phyloP scores from a whole-genome alignment of 2,797 vertebrate genomes.

The Furcifer pardalis region DNA sequence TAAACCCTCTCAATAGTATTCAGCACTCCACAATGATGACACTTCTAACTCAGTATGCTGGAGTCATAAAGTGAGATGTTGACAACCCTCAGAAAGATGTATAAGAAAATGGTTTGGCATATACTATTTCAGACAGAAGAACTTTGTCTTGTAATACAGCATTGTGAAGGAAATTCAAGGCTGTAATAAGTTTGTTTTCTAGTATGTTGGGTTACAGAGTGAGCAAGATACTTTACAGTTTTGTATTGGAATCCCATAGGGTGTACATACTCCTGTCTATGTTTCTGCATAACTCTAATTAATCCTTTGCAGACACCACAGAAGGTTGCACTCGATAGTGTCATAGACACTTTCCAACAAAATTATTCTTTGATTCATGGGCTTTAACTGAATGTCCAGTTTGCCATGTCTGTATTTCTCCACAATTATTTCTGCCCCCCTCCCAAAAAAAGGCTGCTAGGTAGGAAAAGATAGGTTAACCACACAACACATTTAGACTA shows the following conservation, averaged over 20 bases:
- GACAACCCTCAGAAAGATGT: background rate
- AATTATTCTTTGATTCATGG: too few relatives aligned
- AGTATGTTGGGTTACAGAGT: background rate
- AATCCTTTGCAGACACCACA: too few relatives aligned
- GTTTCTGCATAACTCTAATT: background rate
- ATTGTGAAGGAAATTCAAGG: background rate
- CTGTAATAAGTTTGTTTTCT: background rate
- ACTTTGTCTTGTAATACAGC: background rate
- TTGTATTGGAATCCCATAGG: background rate
- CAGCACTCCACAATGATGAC: background rate
- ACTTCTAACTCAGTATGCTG: constrained; percentile 2
- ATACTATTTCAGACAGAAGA: constrained; percentile 6
- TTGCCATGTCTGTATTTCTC: too few relatives aligned
- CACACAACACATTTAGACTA: too few relatives aligned
- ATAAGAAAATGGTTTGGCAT: background rate
- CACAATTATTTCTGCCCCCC: too few relatives aligned
- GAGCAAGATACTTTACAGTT: background rate
- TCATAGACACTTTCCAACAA: too few relatives aligned
- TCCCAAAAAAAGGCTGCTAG: too few relatives aligned
- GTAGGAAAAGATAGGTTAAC: too few relatives aligned
- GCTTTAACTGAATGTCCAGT: too few relatives aligned
- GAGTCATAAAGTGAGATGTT: constrained; percentile 3
- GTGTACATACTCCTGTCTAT: background rate
- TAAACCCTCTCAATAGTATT: constrained; percentile 4
- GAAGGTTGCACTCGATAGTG: too few relatives aligned